Percentiles rank a stretch among this genome's conserved stretches.
These are phyloP conservation scores for Sebastolobus altivelis DNA, from an alignment of 2,797 vertebrate genomes.

Conservation along the genomic window DNA sequence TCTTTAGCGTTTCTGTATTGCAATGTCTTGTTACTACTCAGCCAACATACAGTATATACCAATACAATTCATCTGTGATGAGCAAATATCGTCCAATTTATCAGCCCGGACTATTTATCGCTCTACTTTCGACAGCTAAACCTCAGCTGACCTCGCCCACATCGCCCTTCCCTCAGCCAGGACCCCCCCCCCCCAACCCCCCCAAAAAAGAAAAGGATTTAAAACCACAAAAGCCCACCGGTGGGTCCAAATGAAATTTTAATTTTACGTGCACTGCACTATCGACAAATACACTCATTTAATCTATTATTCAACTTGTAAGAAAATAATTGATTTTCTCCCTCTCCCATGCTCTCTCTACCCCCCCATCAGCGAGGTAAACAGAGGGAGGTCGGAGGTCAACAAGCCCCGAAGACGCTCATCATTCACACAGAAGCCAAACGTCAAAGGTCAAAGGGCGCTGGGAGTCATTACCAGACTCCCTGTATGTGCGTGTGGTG, in stretches of 20 bases:
- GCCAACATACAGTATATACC: not conserved
- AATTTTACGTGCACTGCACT: slow-evolving; percentile 8
- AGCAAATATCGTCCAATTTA: too few relatives aligned
- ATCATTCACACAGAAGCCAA: slow-evolving; percentile 75
- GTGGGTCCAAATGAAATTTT: slow-evolving; percentile 36
- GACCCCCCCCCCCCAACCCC: rapidly evolving
- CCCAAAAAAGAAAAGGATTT: not conserved
- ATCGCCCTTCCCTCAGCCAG: not conserved
- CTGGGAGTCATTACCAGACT: slow-evolving; percentile 65
- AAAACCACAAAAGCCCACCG: not conserved
- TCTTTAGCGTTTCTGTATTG: not conserved
- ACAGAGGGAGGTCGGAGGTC: slow-evolving; percentile 71
- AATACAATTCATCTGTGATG: not conserved
- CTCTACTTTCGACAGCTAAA: not conserved
- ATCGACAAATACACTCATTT: slow-evolving; percentile 39
- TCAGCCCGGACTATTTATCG: not conserved
- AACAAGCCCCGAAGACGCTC: slow-evolving; percentile 72
- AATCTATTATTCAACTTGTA: slow-evolving; percentile 54
- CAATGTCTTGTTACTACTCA: not conserved
- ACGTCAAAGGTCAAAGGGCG: slow-evolving; percentile 70
- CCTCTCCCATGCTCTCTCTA: slow-evolving; percentile 9
- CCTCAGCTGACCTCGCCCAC: not conserved
- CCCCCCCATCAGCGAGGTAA: slow-evolving; percentile 57
- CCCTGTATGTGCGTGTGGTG: slow-evolving; percentile 11
- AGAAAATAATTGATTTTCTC: slow-evolving; percentile 54